A percentile compares a stretch with the other conserved stretches of the same genome.
phyloP scores from a whole-genome alignment of 30 jellyfish, hydroid and myxozoan genomes.

The Aurelia coerulea region DNA sequence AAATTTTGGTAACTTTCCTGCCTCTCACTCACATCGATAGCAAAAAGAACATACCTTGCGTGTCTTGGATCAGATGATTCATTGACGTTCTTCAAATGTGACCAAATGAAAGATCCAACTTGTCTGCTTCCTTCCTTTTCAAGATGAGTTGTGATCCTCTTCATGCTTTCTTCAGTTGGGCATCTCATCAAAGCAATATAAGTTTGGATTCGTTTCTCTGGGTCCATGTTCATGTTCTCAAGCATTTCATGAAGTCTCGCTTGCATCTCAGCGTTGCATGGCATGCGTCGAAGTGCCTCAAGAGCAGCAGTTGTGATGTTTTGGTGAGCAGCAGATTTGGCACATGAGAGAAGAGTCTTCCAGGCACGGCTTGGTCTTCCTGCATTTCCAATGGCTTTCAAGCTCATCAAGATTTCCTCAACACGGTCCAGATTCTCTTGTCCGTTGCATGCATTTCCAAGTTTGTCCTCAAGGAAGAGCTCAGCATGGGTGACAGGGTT shows the following conservation, averaged over 20 bases:
- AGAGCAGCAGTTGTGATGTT: constrained; percentile 94
- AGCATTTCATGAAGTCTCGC: constrained; percentile 52
- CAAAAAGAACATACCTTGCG: constrained; percentile 50
- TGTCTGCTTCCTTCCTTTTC: constrained; percentile 89
- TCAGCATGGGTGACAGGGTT: constrained; percentile 97
- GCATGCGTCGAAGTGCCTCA: constrained; percentile 97
- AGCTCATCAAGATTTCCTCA: constrained; percentile 88
- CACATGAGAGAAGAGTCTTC: constrained; percentile 84
- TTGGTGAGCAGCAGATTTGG: constrained; percentile 87
- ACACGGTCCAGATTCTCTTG: constrained; percentile 87
- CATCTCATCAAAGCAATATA: constrained; percentile 90
- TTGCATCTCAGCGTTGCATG: constrained; percentile 79
- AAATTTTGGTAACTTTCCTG: too few relatives aligned
- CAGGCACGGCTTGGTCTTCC: constrained; percentile 92
- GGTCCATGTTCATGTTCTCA: constrained; percentile 64
- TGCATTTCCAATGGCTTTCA: constrained; percentile 97
- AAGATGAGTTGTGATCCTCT: constrained; percentile 58
- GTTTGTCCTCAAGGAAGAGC: constrained; percentile 76
- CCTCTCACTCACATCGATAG: too few relatives aligned
- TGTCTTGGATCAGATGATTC: constrained; percentile 95
- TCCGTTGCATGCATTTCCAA: constrained; percentile 86
- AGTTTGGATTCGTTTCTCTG: constrained; percentile 91
- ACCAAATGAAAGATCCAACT: constrained; percentile 88
- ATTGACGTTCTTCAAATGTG: constrained; percentile 87
- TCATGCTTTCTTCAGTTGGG: constrained; percentile 79